Evolutionary conservation across 2,888 invertebrate species (phyloP).

Genomic region (Smittia sp.): DNA sequence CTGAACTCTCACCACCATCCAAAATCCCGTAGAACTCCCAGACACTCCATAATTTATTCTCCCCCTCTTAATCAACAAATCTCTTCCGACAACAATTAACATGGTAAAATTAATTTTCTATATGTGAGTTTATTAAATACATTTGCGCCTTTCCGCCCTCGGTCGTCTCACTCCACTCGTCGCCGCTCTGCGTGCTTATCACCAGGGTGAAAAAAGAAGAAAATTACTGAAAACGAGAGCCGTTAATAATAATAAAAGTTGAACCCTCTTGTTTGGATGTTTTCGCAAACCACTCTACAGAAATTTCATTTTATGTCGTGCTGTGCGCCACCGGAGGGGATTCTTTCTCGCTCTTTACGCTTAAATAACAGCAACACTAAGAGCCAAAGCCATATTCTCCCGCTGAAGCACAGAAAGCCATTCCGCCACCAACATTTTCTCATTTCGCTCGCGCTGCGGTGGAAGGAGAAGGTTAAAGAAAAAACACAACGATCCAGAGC

Average conservation of each 20-base stretch:
- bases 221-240: constrained; percentile 27
- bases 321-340: constrained; percentile 2
- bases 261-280: constrained; percentile 23
- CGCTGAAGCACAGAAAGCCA: constrained; percentile 9
- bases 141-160: not conserved
- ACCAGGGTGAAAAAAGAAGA: constrained; percentile 7
- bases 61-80: constrained; percentile 40
- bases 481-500: not conserved
- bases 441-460: not conserved
- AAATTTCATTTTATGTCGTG: constrained; percentile 2
- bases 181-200: not conserved
- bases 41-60: not conserved
- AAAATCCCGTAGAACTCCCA: not conserved
- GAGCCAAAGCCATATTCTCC: constrained; percentile 38
- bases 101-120: constrained; percentile 41
- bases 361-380: constrained; percentile 32
- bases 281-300: constrained; percentile 6
- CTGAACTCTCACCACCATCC: not conserved
- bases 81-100: constrained; percentile 41
- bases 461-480: not conserved
- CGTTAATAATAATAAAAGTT: constrained; percentile 38
- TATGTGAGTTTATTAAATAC: constrained; percentile 41
- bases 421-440: constrained; percentile 18
- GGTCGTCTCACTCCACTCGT: not conserved
- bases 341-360: not conserved